Conservation (phyloP, 2,797 vertebrate species). For the Nannoperca australis region DNA sequence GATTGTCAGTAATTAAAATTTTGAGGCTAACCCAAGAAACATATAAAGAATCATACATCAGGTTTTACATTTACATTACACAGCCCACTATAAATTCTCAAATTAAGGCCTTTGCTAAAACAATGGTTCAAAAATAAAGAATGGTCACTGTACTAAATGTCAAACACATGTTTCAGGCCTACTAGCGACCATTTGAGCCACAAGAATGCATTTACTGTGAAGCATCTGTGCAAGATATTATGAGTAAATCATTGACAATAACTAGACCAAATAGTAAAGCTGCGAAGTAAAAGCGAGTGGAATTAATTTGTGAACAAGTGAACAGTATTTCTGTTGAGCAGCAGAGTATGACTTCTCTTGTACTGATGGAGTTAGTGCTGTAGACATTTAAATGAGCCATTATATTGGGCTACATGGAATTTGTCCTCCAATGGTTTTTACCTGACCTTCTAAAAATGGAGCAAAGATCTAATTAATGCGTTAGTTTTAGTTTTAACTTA, state of each 20-base stretch:
- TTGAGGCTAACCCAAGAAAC: too few relatives aligned
- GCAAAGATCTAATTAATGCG: background rate
- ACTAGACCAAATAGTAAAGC: background rate
- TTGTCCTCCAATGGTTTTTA: background rate
- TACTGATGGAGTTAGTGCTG: background rate
- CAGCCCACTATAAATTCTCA: too few relatives aligned
- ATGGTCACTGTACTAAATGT: background rate
- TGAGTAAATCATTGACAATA: background rate
- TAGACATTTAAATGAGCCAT: background rate
- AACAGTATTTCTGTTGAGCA: background rate
- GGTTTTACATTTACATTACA: too few relatives aligned
- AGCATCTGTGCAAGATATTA: background rate
- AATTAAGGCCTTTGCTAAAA: background rate
- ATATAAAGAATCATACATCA: too few relatives aligned
- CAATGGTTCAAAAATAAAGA: too few relatives aligned
- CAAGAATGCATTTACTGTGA: background rate
- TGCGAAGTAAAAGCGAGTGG: background rate
- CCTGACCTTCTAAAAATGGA: background rate
- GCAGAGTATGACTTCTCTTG: background rate
- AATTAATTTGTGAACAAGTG: background rate
- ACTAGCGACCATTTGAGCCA: background rate
- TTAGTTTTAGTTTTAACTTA: conserved; percentile 6
- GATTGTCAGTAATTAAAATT: too few relatives aligned
- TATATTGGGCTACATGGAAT: background rate
- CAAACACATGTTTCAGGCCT: background rate